A percentile compares a stretch with the other conserved stretches of the same genome.
Conservation (phyloP, 1,140 invertebrate genomes). For the Arion vulgaris region DNA sequence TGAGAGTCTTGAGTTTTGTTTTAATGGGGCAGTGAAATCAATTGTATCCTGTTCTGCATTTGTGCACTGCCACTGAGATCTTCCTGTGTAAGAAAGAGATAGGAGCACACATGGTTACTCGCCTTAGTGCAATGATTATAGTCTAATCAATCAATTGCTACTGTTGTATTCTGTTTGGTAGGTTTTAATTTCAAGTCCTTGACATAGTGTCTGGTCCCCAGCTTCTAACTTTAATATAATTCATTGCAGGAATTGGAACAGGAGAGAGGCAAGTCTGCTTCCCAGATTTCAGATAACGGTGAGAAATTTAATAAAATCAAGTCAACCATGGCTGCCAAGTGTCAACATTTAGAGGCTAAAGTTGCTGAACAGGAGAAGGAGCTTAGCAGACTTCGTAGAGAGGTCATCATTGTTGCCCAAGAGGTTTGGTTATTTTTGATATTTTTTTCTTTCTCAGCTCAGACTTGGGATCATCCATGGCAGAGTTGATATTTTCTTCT, state of each 20-base stretch:
- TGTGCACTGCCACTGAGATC: too few relatives aligned
- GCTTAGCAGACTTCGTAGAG: conserved; percentile 60
- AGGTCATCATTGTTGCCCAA: conserved; percentile 55
- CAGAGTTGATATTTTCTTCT: not conserved
- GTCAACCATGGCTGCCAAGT: conserved; percentile 52
- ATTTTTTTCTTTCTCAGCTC: not conserved
- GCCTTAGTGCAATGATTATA: too few relatives aligned
- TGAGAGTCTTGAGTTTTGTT: too few relatives aligned
- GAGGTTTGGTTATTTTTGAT: conserved; percentile 50
- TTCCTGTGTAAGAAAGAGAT: too few relatives aligned
- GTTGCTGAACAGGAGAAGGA: conserved; percentile 62
- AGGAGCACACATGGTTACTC: too few relatives aligned
- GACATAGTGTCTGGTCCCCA: too few relatives aligned
- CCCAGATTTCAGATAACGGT: conserved; percentile 47
- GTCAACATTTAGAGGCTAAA: conserved; percentile 62
- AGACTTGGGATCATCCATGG: too few relatives aligned
- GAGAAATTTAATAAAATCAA: conserved; percentile 58
- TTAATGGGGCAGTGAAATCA: too few relatives aligned
- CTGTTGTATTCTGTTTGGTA: too few relatives aligned
- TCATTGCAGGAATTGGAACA: conserved; percentile 57
- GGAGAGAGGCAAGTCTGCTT: conserved; percentile 32
- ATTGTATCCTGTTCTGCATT: too few relatives aligned
- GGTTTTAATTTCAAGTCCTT: too few relatives aligned
- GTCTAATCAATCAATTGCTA: too few relatives aligned
- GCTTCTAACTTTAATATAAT: not conserved